A percentile compares a stretch with the other conserved stretches of the same genome.
phyloP scores from a whole-genome alignment of 1,140 invertebrate genomes.

The Lethrus apterus region DNA sequence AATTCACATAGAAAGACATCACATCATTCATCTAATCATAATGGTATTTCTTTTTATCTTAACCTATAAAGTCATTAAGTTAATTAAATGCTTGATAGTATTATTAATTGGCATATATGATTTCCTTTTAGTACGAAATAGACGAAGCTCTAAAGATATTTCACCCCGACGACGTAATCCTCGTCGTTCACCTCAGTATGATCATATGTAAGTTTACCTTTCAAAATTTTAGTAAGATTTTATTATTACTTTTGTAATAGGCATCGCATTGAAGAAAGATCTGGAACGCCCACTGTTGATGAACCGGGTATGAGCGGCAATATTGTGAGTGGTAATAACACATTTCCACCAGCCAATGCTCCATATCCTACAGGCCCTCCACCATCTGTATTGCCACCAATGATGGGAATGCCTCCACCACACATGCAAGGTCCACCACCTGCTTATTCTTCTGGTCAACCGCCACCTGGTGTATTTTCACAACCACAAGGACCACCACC shows the following conservation, averaged over 20 bases:
- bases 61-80: background rate
- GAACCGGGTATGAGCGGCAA: conserved; percentile 40
- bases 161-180: conserved; percentile 15
- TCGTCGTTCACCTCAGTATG: conserved; percentile 15
- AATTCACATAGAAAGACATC: conserved; percentile 2
- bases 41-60: background rate
- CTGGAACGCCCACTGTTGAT: conserved; percentile 64
- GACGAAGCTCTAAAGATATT: conserved; percentile 5
- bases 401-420: conserved; percentile 21
- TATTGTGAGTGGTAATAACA: background rate
- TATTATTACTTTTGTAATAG: conserved; percentile 12
- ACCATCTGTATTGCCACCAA: conserved; percentile 13
- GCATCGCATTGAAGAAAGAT: conserved; percentile 48
- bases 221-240: too few relatives aligned
- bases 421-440: conserved; percentile 18
- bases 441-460: conserved; percentile 10
- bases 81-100: background rate
- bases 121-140: background rate
- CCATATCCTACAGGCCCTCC: conserved; percentile 21
- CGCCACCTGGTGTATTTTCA: conserved; percentile 22
- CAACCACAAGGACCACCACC: conserved; percentile 30
- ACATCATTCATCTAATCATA: background rate
- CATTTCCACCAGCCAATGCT: conserved; percentile 12
- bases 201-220: conserved; percentile 10
- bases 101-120: background rate